Percentiles rank a stretch among this genome's conserved stretches.
These are phyloP conservation scores for Myodes glareolus DNA, from an alignment of 2,113 vertebrate species.

Conservation along the genomic window DNA sequence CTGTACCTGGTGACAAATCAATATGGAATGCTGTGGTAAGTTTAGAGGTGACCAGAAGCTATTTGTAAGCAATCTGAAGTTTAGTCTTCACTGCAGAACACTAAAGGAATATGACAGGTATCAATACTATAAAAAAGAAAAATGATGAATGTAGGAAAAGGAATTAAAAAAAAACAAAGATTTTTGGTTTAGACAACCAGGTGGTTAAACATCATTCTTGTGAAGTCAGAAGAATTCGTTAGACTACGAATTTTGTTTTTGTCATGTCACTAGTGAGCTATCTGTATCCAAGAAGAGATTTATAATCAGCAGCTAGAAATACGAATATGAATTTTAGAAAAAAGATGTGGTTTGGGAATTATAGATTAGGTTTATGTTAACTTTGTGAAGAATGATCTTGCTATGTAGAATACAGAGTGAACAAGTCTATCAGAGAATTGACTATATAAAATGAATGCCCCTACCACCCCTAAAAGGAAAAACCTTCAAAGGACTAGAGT, in stretches of 20 bases:
- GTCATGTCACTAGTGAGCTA: background rate
- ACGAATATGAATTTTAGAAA: background rate
- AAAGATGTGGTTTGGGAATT: background rate
- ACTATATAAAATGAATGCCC: background rate
- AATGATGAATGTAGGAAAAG: background rate
- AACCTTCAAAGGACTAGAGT: background rate
- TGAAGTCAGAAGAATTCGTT: background rate
- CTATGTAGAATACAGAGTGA: background rate
- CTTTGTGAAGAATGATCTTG: background rate
- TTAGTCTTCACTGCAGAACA: background rate
- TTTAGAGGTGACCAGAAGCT: slow-evolving; percentile 4
- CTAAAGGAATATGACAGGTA: slow-evolving; percentile 12
- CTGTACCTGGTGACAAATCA: background rate
- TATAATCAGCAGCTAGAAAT: background rate
- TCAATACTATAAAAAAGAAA: slow-evolving; percentile 40
- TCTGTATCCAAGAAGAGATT: background rate
- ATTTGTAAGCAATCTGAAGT: background rate
- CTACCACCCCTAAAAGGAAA: background rate
- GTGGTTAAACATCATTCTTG: slow-evolving; percentile 12
- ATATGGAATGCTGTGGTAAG: background rate
- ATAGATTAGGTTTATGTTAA: background rate
- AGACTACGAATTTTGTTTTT: slow-evolving; percentile 43
- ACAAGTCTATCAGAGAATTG: background rate
- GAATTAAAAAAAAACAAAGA: background rate
- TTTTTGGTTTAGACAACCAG: slow-evolving; percentile 7